phyloP scores from a whole-genome alignment of 2,888 invertebrate genomes.

The Tachystola acroxantha region DNA sequence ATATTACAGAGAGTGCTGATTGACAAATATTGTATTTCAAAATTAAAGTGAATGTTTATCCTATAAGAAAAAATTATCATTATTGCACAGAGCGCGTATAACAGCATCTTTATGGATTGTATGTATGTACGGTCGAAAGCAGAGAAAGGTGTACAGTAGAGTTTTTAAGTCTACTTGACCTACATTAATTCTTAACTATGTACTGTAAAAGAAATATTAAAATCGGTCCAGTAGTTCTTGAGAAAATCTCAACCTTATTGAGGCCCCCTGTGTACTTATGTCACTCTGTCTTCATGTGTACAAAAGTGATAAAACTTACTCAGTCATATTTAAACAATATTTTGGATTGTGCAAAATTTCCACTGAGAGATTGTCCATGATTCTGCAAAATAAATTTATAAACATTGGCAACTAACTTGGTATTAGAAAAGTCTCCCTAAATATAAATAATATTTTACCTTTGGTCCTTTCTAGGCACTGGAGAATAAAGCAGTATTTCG shows the following conservation, averaged over 20 bases:
- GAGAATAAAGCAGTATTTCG: constrained; percentile 66
- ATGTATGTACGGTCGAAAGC: too few species aligned
- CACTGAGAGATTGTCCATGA: constrained; percentile 44
- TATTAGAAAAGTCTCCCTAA: neutral
- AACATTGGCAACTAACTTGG: too few species aligned
- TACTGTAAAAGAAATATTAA: too few species aligned
- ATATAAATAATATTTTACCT: constrained; percentile 42
- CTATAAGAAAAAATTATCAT: constrained; percentile 38
- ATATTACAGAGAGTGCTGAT: constrained; percentile 40
- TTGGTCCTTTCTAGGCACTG: constrained; percentile 72
- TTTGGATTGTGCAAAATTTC: constrained; percentile 36
- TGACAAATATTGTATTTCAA: constrained; percentile 46
- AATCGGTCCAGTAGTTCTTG: too few species aligned
- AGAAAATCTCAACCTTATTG: too few species aligned
- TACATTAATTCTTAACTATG: too few species aligned
- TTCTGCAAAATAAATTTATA: constrained; percentile 37
- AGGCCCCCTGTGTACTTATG: too few species aligned
- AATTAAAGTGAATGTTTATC: constrained; percentile 40
- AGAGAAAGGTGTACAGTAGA: too few species aligned
- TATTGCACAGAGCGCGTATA: too few species aligned
- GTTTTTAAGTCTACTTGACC: too few species aligned
- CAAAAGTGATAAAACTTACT: constrained; percentile 30
- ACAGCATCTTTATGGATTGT: too few species aligned
- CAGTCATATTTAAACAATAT: constrained; percentile 24
- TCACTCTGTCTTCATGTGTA: too few species aligned